Base-by-base conservation (phyloP, 2,888 invertebrate species). In the Spilosoma lubricipeda region DNA sequence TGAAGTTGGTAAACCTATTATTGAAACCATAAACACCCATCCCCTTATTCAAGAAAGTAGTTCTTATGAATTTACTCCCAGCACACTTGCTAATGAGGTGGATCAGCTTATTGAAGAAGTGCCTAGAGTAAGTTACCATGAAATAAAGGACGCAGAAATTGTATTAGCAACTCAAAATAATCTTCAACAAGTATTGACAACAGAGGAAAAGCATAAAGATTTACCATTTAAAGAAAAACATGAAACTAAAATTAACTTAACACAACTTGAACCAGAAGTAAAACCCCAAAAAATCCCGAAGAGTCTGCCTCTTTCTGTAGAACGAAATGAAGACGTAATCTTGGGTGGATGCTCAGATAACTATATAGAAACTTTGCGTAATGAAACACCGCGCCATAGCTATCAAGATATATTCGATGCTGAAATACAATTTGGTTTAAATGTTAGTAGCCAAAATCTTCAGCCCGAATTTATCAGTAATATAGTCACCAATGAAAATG, bases 401-500 rank as follows among this genome's bases (percentile, higher is more conserved):
- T 90, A 92, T 82, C 84, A 90, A 63, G 91, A 93, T 75, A 85
- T 92, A 39, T 65, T 71, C 73, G 89, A 91, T 65, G 91, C 91
- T 69, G 93, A 93, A 85, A 87, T 78, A 74, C 72, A 80, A 36
- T 77, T 86, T 33, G 90, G 84, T n/a, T 48, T 76, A 15, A 72
- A 79, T 33, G 18, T 42, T 20, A 39, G 27, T 9, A 56, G 63
- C 23, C 59, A 63, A 42, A 63, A 20, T 27, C 39, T 63, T 59
- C 36, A 8, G 36, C 0, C 56, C 42, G 27, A 70, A 3, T 7
- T 33, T 8, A 13, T 36, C 8, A 52, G 36, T 39, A 39, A 69
- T 36, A 18, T n/a, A 0, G 13, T 27, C 5, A 15, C 18, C 7
- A 70, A 59, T 42, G 5, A 23, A 7, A 42, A 42, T 18, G 15